Base-by-base conservation (phyloP, 2,888 invertebrate genomes). In the Sclerodermus sp. region DNA sequence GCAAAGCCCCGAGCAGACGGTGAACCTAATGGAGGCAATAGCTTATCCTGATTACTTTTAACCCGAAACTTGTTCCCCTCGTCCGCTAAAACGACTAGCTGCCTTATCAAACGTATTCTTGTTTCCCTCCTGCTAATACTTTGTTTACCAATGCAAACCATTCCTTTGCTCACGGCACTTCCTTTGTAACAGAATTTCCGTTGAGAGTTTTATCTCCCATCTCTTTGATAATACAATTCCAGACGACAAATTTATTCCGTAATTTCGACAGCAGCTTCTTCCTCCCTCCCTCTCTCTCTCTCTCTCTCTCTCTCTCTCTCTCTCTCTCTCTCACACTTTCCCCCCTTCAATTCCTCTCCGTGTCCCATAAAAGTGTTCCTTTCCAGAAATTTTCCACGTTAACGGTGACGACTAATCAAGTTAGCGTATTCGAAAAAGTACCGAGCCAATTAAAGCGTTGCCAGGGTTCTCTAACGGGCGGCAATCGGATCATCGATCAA, bases 31-130 rank as follows among this genome's bases (percentile, higher is more conserved):
- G 64, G 66, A 58, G 57, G 62, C 61, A 62, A 66, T 64, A 65
- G 66, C 66, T 70, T 68, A 68, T 62, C 66, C 64, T 65, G 68
- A 68, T 70, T 67, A 70, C 68, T 67, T 64, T 67, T 68, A 67
- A 70, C 63, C 60, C 60, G 56, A 64, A 64, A 60, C 62, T 64
- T 13, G 31, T 23, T 23, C 8, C 42, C 47, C 17, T 16, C 42
- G 32, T 36, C 52, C 46, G 29, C 44, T 45, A 46, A 52, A 49
- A 41, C 32, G 16, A 30, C 16, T 45, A 17, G 45, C 30, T 47
- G 42, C 42, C 41, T 52, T 45, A 52, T 55, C 49, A 49, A 51
- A 49, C 47, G n/a, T 31, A 32, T 45, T 15, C 31, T 30, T 17
- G 15, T 8, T 23, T 23, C 4, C 23, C 23, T 23, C 8, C 8